These are phyloP conservation scores for Tetramorium simillimum DNA, from an alignment of 1,140 invertebrate species.

Conservation along the genomic window DNA sequence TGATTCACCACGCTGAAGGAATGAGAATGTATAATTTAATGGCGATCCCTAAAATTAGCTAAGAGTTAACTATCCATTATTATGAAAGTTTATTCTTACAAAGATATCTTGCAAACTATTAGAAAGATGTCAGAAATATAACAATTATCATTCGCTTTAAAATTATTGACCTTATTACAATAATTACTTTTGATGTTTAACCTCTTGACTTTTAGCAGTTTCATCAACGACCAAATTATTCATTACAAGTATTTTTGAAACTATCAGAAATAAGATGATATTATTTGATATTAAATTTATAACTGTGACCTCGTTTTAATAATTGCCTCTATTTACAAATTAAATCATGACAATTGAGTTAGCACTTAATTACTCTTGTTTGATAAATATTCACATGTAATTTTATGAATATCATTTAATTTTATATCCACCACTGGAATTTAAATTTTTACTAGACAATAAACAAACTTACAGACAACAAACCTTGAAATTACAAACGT, in stretches of 20 bases:
- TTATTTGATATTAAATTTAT: slow-evolving; percentile 13
- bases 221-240: neutral
- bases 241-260: slow-evolving; percentile 11
- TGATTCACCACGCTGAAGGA: neutral
- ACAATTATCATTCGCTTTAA: neutral
- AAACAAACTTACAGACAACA: neutral
- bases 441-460: neutral
- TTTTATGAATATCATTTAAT: neutral
- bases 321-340: neutral
- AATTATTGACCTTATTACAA: slow-evolving; percentile 3
- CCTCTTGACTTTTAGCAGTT: slow-evolving; percentile 11
- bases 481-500: neutral
- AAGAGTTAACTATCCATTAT: neutral
- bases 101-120: slow-evolving; percentile 8
- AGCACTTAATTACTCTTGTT: neutral
- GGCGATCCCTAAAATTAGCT: neutral
- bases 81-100: neutral
- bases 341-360: neutral
- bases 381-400: neutral
- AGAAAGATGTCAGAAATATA: neutral
- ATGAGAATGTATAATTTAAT: neutral
- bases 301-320: slow-evolving; percentile 8
- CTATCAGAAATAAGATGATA: slow-evolving; percentile 25
- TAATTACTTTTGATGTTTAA: slow-evolving; percentile 1
- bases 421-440: neutral